These are phyloP conservation scores for Antheraea pernyi DNA, from an alignment of 1,140 invertebrate genomes.

Conservation along the genomic window DNA sequence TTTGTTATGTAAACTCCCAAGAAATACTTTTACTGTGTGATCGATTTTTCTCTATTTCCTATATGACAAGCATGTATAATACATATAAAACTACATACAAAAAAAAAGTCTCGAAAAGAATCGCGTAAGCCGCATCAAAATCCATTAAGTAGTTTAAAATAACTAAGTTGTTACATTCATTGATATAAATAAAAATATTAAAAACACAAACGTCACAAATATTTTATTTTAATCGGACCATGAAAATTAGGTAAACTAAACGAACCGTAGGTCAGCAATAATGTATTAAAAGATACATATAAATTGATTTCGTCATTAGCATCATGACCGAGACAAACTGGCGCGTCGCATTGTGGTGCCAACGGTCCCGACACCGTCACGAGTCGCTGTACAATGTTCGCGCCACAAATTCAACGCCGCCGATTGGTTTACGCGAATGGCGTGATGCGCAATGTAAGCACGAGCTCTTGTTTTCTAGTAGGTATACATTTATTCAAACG, in stretches of 20 bases:
- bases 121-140: no score
- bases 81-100: background rate
- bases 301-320: slow-evolving; percentile 29
- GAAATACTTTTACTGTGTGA: no score
- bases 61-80: no score
- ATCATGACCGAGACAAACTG: slow-evolving; percentile 25
- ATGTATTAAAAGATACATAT: slow-evolving; percentile 13
- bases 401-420: slow-evolving; percentile 26
- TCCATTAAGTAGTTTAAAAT: no score
- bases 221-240: no score
- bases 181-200: no score
- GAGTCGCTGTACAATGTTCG: slow-evolving; percentile 29
- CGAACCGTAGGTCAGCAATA: slow-evolving; percentile 15
- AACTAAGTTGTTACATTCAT: no score
- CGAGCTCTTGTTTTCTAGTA: slow-evolving; percentile 12
- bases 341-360: slow-evolving; percentile 3
- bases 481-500: background rate
- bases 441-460: slow-evolving; percentile 40
- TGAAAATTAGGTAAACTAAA: background rate
- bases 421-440: slow-evolving; percentile 51
- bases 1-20: no score
- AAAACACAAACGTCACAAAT: no score
- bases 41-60: no score
- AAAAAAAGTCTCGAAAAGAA: background rate
- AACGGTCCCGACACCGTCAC: slow-evolving; percentile 27